phyloP scores from a whole-genome alignment of 2,888 invertebrate genomes.

The Unio delphinus region DNA sequence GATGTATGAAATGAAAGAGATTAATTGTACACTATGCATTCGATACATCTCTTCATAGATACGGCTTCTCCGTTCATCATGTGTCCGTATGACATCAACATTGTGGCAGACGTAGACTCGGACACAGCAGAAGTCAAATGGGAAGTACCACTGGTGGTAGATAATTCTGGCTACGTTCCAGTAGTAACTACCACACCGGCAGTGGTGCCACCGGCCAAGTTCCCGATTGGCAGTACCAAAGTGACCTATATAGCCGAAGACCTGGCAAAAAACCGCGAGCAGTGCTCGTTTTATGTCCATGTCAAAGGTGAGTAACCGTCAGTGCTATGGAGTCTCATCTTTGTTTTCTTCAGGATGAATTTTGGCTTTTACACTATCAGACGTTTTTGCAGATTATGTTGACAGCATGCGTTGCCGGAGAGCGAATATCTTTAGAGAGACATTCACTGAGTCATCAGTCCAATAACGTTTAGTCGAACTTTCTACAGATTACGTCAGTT shows the following conservation, averaged over 20 bases:
- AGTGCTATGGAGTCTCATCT: too few relatives aligned
- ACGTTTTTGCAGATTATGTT: background rate
- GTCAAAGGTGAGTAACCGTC: slow-evolving; percentile 68
- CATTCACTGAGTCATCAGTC: too few relatives aligned
- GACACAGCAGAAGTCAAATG: slow-evolving; percentile 75
- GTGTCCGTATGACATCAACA: slow-evolving; percentile 76
- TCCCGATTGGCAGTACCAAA: slow-evolving; percentile 76
- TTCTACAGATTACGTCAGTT: too few relatives aligned
- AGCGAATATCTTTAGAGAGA: too few relatives aligned
- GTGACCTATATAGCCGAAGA: slow-evolving; percentile 80
- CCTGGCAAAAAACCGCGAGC: slow-evolving; percentile 76
- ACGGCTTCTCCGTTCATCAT: slow-evolving; percentile 75
- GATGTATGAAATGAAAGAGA: too few relatives aligned
- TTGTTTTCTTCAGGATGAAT: too few relatives aligned
- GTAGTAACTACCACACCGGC: slow-evolving; percentile 77
- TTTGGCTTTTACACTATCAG: too few relatives aligned
- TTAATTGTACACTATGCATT: background rate
- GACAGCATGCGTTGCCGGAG: background rate
- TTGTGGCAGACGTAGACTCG: slow-evolving; percentile 73
- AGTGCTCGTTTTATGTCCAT: slow-evolving; percentile 77
- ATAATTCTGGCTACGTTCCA: slow-evolving; percentile 77
- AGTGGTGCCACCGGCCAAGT: slow-evolving; percentile 74
- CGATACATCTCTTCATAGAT: slow-evolving; percentile 71
- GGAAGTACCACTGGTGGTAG: slow-evolving; percentile 73
- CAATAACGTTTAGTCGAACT: too few relatives aligned